A percentile compares a stretch with the other conserved stretches of the same genome.
These are phyloP conservation scores for Chlorodrepanis virens DNA, from an alignment of 2,113 vertebrate species.

Conservation along the genomic window DNA sequence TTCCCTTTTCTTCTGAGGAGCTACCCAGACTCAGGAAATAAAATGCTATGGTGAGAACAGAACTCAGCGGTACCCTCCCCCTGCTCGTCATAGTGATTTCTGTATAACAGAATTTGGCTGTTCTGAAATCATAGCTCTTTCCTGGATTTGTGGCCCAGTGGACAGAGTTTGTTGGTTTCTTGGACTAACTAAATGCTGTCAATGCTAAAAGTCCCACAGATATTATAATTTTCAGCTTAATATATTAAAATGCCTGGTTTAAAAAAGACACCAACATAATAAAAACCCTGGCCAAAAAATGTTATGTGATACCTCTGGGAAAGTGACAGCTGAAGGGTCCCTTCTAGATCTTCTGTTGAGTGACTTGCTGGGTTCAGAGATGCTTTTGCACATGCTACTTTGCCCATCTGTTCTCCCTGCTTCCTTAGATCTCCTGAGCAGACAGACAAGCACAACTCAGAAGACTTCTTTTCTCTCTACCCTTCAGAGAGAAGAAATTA, in stretches of 20 bases:
- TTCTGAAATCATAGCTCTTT: background rate
- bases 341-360: background rate
- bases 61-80: background rate
- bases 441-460: background rate
- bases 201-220: background rate
- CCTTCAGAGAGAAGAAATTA: background rate
- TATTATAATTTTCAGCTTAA: background rate
- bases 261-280: background rate
- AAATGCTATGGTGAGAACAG: background rate
- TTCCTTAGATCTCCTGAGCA: background rate
- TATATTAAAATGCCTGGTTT: background rate
- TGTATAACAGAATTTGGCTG: background rate
- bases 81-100: background rate
- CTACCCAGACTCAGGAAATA: background rate
- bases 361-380: background rate
- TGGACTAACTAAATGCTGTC: background rate
- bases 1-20: conserved; percentile 25
- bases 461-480: background rate
- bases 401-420: background rate
- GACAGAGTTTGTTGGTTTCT: background rate
- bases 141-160: background rate
- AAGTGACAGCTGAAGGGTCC: background rate
- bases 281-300: background rate
- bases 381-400: background rate
- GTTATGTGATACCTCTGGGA: background rate